phyloP scores from a whole-genome alignment of 2,113 vertebrate species.

The Istiophorus platypterus region DNA sequence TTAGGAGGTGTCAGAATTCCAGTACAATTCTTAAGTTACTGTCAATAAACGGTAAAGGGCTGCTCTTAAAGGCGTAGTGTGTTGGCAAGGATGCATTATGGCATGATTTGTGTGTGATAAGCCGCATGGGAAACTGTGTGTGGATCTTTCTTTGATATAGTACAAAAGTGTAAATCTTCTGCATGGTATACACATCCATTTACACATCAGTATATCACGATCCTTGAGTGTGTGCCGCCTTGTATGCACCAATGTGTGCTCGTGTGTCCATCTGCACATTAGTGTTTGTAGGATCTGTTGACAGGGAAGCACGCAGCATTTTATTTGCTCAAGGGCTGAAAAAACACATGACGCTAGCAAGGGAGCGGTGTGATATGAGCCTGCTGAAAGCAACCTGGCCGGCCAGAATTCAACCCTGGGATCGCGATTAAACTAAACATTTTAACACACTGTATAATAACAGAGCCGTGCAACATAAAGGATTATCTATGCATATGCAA shows the following conservation, averaged over 20 bases:
- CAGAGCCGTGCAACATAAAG: slow-evolving; percentile 31
- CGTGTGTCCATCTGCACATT: slow-evolving; percentile 70
- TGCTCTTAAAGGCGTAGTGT: slow-evolving; percentile 77
- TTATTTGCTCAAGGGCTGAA: slow-evolving; percentile 77
- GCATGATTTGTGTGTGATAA: slow-evolving; percentile 60
- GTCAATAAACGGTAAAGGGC: slow-evolving; percentile 79
- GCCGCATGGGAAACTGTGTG: slow-evolving; percentile 48
- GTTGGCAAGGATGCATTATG: slow-evolving; percentile 35
- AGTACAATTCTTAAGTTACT: slow-evolving; percentile 85
- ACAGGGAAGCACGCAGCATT: slow-evolving; percentile 80
- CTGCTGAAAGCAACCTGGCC: slow-evolving; percentile 74
- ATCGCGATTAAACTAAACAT: slow-evolving; percentile 58
- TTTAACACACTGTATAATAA: slow-evolving; percentile 47
- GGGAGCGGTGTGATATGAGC: slow-evolving; percentile 70
- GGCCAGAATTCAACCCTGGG: slow-evolving; percentile 45
- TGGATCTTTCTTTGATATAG: slow-evolving; percentile 43
- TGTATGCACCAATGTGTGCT: slow-evolving; percentile 41
- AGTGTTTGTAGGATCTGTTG: slow-evolving; percentile 79
- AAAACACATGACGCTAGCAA: slow-evolving; percentile 72
- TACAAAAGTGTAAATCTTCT: slow-evolving; percentile 72
- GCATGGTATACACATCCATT: slow-evolving; percentile 45
- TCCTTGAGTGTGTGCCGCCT: slow-evolving; percentile 32
- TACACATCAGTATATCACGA: slow-evolving; percentile 57
- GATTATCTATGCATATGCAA: slow-evolving; percentile 19
- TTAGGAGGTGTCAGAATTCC: slow-evolving; percentile 85